Evolutionary conservation across 2,888 invertebrate genomes (phyloP), one percentile per base, ranked within the genome.

Genomic region (Calameuta idolon): DNA sequence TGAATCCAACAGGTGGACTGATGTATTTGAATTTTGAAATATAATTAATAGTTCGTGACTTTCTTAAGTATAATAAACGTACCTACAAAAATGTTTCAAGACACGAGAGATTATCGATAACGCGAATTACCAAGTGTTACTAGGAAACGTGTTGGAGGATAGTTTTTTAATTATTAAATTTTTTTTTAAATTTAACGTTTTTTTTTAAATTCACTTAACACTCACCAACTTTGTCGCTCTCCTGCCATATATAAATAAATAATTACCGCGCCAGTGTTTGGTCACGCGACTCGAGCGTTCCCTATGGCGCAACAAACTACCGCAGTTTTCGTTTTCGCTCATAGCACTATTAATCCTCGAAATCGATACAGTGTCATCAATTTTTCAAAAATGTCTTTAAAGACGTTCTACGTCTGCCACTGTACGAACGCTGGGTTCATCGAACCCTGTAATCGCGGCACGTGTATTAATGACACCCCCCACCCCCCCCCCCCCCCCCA

Each of bases 261-360:
- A 74, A 77, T 77, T 77, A 77, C 74, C 69, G 34, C 77, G 74
- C 74, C 77, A 77, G 55, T 74, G 74, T 77, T 31, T 11, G n/a
- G 77, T 74, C 77, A 77, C 74, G 77, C 73, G 5, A 76, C 31
- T 55, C 55, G 23, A 55, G 9, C 2, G 23, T 55, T 23, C 23
- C 23, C 23, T 23, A 55, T 55, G 55, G 23, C 23, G 55, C 55
- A 55, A 55, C 55, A 23, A 55, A 55, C 55, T 55, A 55, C 55
- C 23, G 55, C 55, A 55, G 55, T 55, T 55, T 55, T 55, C 55
- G 23, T 55, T 55, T 55, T 55, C 55, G 23, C 55, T 23, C 23
- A 23, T 55, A 9, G 55, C 5, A 23, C 55, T 23, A 55, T 55
- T 23, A 55, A 15, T 23, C 23, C 55, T 55, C 23, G 23, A 55